Evolutionary conservation across 2,888 invertebrate genomes (phyloP), one percentile per base, ranked within the genome.

Genomic region (Xanthostigma xanthostigma): DNA sequence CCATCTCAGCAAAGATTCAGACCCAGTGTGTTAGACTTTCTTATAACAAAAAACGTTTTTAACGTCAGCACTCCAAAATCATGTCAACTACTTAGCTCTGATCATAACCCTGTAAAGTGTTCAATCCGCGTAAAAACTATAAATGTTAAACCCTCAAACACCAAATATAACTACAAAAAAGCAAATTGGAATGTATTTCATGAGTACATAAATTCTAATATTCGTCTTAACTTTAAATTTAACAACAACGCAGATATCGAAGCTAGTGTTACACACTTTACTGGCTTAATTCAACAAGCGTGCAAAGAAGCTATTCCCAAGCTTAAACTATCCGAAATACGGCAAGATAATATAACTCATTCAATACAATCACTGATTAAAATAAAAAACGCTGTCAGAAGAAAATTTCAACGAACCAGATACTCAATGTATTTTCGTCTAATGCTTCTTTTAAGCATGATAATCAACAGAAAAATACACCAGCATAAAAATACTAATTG

Each of bases 311-410:
- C 45, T 45, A 47, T 36, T 41, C 44, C 11, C 35, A 40, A 6
- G 27, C 49, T 36, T 13, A 13, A 36, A 67, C 65, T 54, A 60
- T 64, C 11, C 58, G 17, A 17, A 4, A 61, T 45, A 51, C 49
- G 37, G 54, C 57, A 48, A 3, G 17, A 17, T 17, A 17, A 17
- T 17, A 17, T 17, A 17, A 2, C 17, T 17, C 3, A 17, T 17
- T 17, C 17, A 17, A 3, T 17, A 17, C 2, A 17, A 17, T 17
- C 17, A 17, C 17, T 17, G 17, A 17, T 66, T 66, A 45, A 72
- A 72, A 52, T 70, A 63, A 50, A 17, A 17, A 17, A 17, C 17
- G 17, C 17, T 17, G 17, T 17, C 17, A 17, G 17, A 17, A 17
- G 17, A 17, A 17, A 17, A 17, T 17, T 17, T 4, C 17, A 17